phyloP scores from a whole-genome alignment of 2,888 invertebrate genomes.

The Magallana nippona region DNA sequence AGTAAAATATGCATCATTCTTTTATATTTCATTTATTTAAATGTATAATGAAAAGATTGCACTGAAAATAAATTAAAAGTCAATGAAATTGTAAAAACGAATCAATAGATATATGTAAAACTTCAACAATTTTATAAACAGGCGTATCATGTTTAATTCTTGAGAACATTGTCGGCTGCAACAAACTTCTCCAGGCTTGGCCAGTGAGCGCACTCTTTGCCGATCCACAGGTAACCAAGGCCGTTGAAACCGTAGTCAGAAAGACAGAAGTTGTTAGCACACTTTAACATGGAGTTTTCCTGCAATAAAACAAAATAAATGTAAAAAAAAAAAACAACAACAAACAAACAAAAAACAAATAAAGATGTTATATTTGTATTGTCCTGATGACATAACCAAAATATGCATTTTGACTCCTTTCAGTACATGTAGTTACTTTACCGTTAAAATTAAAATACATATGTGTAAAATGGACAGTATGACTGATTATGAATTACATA shows the following conservation, averaged over 20 bases:
- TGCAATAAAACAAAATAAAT: not conserved
- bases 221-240: constrained; percentile 19
- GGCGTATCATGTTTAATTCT: not conserved
- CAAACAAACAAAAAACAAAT: not conserved
- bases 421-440: too few species aligned
- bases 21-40: constrained; percentile 1
- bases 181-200: constrained; percentile 20
- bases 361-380: too few species aligned
- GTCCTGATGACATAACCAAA: too few species aligned
- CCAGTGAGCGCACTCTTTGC: constrained; percentile 34
- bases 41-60: not conserved
- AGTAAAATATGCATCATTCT: not conserved
- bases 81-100: not conserved
- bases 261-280: constrained; percentile 34
- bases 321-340: not conserved
- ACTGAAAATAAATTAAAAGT: not conserved
- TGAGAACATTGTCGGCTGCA: not conserved
- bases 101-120: not conserved
- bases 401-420: too few species aligned
- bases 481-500: too few species aligned
- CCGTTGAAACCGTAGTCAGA: not conserved
- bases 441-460: not conserved
- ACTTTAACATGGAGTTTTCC: constrained; percentile 32
- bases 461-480: not conserved
- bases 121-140: not conserved